phyloP scores from a whole-genome alignment of 1,140 invertebrate genomes.

The Microplitis mediator region DNA sequence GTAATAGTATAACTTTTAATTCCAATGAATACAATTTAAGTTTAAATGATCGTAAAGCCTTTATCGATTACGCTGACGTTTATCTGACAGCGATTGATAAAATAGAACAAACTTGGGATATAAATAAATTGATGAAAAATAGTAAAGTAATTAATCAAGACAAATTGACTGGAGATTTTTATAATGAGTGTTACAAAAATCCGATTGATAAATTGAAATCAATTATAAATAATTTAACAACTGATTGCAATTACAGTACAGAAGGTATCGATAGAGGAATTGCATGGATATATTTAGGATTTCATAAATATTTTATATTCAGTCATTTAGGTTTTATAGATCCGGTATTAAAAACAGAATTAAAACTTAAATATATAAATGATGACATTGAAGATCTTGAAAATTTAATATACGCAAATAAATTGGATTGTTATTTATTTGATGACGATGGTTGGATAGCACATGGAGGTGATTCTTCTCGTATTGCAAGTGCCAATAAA shows the following conservation, averaged over 20 bases:
- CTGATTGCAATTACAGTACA: background rate
- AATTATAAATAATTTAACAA: constrained; percentile 32
- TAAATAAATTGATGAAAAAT: background rate
- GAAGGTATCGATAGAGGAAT: constrained; percentile 36
- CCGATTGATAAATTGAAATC: background rate
- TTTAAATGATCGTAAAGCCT: constrained; percentile 42
- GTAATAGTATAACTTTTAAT: constrained; percentile 55
- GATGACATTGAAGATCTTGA: constrained; percentile 66
- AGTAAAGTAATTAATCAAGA: constrained; percentile 12
- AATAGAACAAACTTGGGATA: constrained; percentile 27
- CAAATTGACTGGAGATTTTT: background rate
- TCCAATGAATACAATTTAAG: constrained; percentile 40
- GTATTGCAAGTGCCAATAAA: background rate
- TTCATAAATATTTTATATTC: constrained; percentile 57
- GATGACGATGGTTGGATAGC: constrained; percentile 33
- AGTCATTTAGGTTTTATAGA: constrained; percentile 67
- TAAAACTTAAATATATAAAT: constrained; percentile 71
- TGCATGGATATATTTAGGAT: constrained; percentile 56
- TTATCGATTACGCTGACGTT: constrained; percentile 36
- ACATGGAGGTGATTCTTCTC: background rate
- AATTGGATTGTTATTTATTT: constrained; percentile 40
- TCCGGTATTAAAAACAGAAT: constrained; percentile 73
- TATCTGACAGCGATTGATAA: constrained; percentile 41
- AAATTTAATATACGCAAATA: constrained; percentile 41
- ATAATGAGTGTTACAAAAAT: background rate